Conservation (phyloP, 2,797 vertebrate genomes). For the Zenarchopterus dispar region DNA sequence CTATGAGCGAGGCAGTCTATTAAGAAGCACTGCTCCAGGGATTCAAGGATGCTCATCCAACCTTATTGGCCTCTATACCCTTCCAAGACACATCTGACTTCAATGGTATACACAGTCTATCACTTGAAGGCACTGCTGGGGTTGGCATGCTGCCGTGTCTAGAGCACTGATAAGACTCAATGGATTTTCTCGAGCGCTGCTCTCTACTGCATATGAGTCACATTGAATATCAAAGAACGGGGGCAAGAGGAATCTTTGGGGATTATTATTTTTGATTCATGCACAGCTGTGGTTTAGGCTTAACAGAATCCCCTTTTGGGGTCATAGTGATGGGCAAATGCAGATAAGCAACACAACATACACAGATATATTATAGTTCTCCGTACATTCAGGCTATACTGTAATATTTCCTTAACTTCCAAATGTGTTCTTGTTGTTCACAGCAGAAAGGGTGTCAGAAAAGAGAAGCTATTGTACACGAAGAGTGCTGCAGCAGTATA, state of each 20-base stretch:
- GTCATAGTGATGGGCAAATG: slow-evolving; percentile 26
- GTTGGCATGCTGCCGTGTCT: slow-evolving; percentile 60
- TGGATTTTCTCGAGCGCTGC: slow-evolving; percentile 65
- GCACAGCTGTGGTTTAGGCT: slow-evolving; percentile 72
- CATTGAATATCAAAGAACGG: slow-evolving; percentile 60
- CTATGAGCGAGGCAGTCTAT: too few relatives aligned
- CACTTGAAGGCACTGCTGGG: slow-evolving; percentile 52
- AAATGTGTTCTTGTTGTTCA: slow-evolving; percentile 28
- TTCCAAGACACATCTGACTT: slow-evolving; percentile 60
- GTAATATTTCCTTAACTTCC: slow-evolving; percentile 10
- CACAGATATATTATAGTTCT: slow-evolving; percentile 1
- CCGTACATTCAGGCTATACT: not conserved
- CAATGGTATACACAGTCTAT: slow-evolving; percentile 25
- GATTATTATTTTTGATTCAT: slow-evolving; percentile 76
- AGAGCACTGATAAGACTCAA: slow-evolving; percentile 64
- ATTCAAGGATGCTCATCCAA: slow-evolving; percentile 51
- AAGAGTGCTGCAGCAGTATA: slow-evolving; percentile 36
- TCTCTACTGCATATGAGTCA: slow-evolving; percentile 68
- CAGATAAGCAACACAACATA: slow-evolving; percentile 25
- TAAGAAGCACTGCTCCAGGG: slow-evolving; percentile 14
- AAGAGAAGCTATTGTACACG: slow-evolving; percentile 38
- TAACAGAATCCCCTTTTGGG: slow-evolving; percentile 61
- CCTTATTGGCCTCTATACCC: slow-evolving; percentile 64
- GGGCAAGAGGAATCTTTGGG: slow-evolving; percentile 68
- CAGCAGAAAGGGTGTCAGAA: slow-evolving; percentile 29